Evolutionary conservation across 2,113 vertebrate genomes (phyloP), one percentile per base, ranked within the genome.

Genomic region (Trichomycterus rosablanca): DNA sequence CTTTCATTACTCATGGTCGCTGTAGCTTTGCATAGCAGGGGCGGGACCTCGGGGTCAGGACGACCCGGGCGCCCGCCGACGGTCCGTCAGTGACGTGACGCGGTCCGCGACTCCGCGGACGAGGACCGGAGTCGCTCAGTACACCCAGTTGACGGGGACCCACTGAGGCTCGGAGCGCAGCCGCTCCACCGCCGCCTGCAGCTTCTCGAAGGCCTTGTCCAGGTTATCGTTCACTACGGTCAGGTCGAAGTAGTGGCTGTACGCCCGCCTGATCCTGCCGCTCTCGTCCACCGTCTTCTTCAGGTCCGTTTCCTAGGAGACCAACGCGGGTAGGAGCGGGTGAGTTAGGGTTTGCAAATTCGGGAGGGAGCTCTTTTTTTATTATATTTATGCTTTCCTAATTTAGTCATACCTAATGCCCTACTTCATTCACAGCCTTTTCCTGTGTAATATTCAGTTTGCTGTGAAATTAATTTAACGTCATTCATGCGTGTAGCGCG

Each of bases 221-320:
- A 99, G 87, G 84, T 97, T 95, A 86, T 99, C 91, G 19, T 97
- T 99, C 43, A 94, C 72, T 66, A 99, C 94, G 78, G 90, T 92
- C 83, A 97, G 82, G 75, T 99, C 96, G 73, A 99, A 99, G 71
- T 94, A 99, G 88, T 99, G 96, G 86, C 89, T 93, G 81, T 99
- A 98, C 0, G 92, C 94, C 71, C 94, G 84, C 48, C 92, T 93
- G 73, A 99, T 93, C 71, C 92, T 89, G 1, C 90, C 89, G 0
- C 95, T 99, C 78, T 99, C 96, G 5, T 99, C 96, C 74, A 97
- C 94, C 0, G 96, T 99, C 81, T 97, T 98, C 68, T 98, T 98
- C 76, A 99, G 77, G 81, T 99, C 94, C 0, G 88, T 94, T 78
- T 99, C 96, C 96, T 99, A 77, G 46, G 37, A 59, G 55, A 66